These are phyloP conservation scores for Lytechinus variegatus DNA, from an alignment of 35 echinoderm and acorn worm species.

Conservation along the genomic window DNA sequence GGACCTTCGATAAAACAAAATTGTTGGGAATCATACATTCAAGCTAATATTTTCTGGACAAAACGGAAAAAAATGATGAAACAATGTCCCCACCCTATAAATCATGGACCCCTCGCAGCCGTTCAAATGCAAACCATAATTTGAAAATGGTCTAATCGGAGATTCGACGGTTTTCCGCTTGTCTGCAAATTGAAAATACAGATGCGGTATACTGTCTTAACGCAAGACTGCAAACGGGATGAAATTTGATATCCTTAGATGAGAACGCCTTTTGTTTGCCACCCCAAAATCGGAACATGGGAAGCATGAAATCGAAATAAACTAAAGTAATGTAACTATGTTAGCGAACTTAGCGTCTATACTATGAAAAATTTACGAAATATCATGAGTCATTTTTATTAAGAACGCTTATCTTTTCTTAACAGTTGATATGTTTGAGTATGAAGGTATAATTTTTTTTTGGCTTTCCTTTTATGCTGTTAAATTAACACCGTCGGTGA, in stretches of 20 bases:
- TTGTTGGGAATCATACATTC: background rate
- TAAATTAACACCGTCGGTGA: too few species aligned
- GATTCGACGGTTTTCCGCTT: background rate
- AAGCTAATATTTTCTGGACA: background rate
- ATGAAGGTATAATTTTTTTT: background rate
- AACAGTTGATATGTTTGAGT: background rate
- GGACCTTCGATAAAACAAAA: background rate
- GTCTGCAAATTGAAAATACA: constrained; percentile 10
- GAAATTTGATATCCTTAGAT: background rate
- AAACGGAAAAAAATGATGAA: background rate
- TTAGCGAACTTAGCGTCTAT: too few species aligned
- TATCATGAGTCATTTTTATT: background rate
- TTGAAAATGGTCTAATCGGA: background rate
- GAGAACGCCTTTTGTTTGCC: background rate
- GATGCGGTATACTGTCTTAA: background rate
- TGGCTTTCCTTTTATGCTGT: too few species aligned
- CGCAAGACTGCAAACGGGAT: background rate
- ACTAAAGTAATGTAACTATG: too few species aligned
- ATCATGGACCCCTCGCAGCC: background rate
- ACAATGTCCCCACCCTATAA: background rate
- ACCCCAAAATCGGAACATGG: background rate
- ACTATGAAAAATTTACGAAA: background rate
- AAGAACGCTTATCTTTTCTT: background rate
- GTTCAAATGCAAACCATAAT: background rate
- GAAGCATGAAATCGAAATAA: too few species aligned